Evolutionary conservation across 2,888 invertebrate species (phyloP).

Genomic region (Drosophila setosimentum): DNA sequence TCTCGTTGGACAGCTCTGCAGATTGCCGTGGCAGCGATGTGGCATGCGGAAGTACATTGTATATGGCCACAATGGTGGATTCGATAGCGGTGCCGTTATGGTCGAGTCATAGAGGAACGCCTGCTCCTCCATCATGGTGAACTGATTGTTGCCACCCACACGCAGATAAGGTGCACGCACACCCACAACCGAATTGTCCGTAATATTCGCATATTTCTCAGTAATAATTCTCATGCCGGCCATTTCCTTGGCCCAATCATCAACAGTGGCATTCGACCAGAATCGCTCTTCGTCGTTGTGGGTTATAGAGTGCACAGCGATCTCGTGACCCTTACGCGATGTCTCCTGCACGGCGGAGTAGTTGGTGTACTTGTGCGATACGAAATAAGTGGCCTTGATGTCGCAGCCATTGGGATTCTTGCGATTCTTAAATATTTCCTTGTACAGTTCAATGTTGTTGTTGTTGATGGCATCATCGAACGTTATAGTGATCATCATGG

Average conservation of each 20-base stretch:
- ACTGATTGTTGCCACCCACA: constrained; percentile 97
- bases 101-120: constrained; percentile 98
- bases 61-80: constrained; percentile 98
- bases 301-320: constrained; percentile 97
- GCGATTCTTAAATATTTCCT: constrained; percentile 95
- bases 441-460: constrained; percentile 97
- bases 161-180: constrained; percentile 95
- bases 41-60: constrained; percentile 99
- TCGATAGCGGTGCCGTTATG: constrained; percentile 95
- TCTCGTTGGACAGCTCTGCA: constrained; percentile 95
- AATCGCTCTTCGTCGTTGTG: constrained; percentile 96
- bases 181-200: constrained; percentile 96
- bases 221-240: constrained; percentile 96
- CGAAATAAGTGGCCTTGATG: constrained; percentile 96
- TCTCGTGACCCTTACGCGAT: constrained; percentile 96
- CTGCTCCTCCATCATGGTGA: constrained; percentile 98
- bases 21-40: constrained; percentile 96
- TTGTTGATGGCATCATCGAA: constrained; percentile 98
- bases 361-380: constrained; percentile 97
- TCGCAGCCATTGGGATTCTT: constrained; percentile 97
- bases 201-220: constrained; percentile 95
- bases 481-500: constrained; percentile 97
- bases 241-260: constrained; percentile 98
- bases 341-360: constrained; percentile 97
- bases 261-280: constrained; percentile 96